A percentile compares a stretch with the other conserved stretches of the same genome.
phyloP scores from a whole-genome alignment of 2,888 invertebrate genomes.

The Mellilla xanthometata region DNA sequence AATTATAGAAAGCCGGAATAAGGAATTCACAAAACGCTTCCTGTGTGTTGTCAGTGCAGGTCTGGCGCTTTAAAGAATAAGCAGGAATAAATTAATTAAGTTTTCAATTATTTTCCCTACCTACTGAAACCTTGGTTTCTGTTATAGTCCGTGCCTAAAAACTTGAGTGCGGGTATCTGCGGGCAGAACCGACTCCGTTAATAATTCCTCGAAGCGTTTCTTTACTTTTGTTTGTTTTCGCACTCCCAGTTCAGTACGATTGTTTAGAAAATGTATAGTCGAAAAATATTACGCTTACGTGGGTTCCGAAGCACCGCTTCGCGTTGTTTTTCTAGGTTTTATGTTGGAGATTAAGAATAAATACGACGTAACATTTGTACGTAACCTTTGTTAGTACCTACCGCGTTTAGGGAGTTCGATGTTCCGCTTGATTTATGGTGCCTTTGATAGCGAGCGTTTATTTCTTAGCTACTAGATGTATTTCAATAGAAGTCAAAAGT shows the following conservation, averaged over 20 bases:
- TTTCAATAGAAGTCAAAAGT: slow-evolving; percentile 10
- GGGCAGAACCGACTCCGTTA: slow-evolving; percentile 27
- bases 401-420: slow-evolving; percentile 8
- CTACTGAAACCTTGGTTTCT: not conserved
- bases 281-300: slow-evolving; percentile 27
- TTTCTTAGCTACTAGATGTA: slow-evolving; percentile 5
- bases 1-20: too few species aligned
- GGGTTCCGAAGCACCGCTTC: slow-evolving; percentile 14
- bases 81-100: too few species aligned
- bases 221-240: slow-evolving; percentile 31
- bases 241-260: slow-evolving; percentile 22
- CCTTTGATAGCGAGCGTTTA: slow-evolving; percentile 14
- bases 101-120: too few species aligned
- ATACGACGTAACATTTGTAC: slow-evolving; percentile 12
- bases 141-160: not conserved
- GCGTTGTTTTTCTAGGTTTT: slow-evolving; percentile 21
- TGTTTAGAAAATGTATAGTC: slow-evolving; percentile 23
- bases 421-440: slow-evolving; percentile 13
- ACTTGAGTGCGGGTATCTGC: slow-evolving; percentile 20
- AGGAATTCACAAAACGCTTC: too few species aligned
- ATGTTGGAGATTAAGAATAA: slow-evolving; percentile 19
- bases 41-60: too few species aligned
- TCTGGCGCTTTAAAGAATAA: too few species aligned
- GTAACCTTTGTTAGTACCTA: slow-evolving; percentile 7
- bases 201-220: slow-evolving; percentile 32